Evolutionary conservation across 2,797 vertebrate species (phyloP), one percentile per base, ranked within the genome.

Genomic region (Lacerta viridis): DNA sequence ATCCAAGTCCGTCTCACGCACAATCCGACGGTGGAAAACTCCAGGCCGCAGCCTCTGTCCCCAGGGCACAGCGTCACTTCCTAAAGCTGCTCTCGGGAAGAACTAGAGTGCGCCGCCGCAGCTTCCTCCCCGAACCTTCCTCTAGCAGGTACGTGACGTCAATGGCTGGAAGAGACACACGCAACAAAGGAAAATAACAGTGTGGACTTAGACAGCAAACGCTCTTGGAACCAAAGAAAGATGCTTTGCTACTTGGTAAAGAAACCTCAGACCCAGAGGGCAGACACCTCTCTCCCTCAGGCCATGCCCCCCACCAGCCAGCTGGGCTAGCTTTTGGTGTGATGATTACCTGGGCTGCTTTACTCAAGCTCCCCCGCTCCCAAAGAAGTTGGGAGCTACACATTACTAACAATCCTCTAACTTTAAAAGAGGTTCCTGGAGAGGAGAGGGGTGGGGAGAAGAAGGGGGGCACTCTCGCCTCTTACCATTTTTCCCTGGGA

Each of bases 111-210:
- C 98, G 98, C 61, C 98, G 97, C 92, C 99, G 97, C 83, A 99
- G 96, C 85, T 98, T 97, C 55, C 99, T 96, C 36, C 99, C 98
- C 0, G 99, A 98, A 3, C 99, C 99, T 95, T 99, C 99, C 96
- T 99, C 98, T 86, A 99, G 97, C 93, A 99, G 96, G 95, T 99
- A 99, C 3, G 98, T 98, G 97, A 99, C 98, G 61, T 99, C 99
- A n/a, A 99, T 98, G 91, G 98, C 99, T 99, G 97, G 91, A 92
- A 89, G 33, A 88, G 92, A 46, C 0, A 50, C 50, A 50, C 3
- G 3, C 50, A 50, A 3, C 50, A 55, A 55, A 55, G 50, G 1
- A 15, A 55, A 55, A 55, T 55, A 55, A 15, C 11, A 55, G 13
- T 55, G 50, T 55, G 50, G 50, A 55, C 50, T 55, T 15, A 15